Conservation (phyloP, 2,113 vertebrate genomes). For the Lepisosteus osseus region DNA sequence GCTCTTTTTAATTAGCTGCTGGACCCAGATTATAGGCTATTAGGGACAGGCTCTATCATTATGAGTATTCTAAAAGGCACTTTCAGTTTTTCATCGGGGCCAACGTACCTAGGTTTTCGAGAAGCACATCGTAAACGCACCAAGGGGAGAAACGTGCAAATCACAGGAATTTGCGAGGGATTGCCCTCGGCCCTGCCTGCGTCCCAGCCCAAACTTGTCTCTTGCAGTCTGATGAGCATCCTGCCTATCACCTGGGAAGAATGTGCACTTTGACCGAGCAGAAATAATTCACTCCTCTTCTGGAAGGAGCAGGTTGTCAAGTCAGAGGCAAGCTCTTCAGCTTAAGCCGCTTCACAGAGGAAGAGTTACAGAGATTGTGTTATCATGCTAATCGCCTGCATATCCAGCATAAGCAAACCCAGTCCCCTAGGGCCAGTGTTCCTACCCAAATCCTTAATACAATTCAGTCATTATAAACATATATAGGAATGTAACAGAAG, state of each 20-base stretch:
- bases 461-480: too few relatives aligned
- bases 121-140: not conserved
- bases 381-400: too few relatives aligned
- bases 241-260: slow-evolving; percentile 8
- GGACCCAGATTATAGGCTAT: not conserved
- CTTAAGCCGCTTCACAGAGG: too few relatives aligned
- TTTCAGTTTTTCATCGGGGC: not conserved
- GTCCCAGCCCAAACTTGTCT: not conserved
- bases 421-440: too few relatives aligned
- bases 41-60: not conserved
- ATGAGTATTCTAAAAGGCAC: not conserved
- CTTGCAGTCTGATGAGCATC: not conserved
- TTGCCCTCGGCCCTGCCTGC: not conserved
- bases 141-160: not conserved
- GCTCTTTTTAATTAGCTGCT: too few relatives aligned
- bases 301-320: too few relatives aligned
- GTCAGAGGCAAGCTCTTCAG: too few relatives aligned
- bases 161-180: not conserved
- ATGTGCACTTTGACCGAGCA: slow-evolving; percentile 15
- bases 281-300: not conserved
- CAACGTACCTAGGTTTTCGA: not conserved
- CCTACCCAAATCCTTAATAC: too few relatives aligned
- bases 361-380: too few relatives aligned
- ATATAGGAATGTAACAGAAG: too few relatives aligned
- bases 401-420: too few relatives aligned